Conservation (phyloP, 2,113 vertebrate genomes). For the Parus major region DNA sequence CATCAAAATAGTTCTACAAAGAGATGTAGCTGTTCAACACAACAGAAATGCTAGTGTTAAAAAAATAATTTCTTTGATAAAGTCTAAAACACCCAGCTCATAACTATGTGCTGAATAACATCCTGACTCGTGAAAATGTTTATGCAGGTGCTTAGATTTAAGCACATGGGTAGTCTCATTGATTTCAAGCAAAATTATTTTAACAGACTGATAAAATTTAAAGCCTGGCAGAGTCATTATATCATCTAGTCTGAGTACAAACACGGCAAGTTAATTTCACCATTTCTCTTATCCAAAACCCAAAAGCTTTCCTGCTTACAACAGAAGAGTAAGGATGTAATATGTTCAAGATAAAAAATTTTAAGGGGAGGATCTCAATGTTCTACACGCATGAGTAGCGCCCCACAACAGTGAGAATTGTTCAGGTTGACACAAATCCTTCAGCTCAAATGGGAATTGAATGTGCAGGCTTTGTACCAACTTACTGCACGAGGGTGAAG, state of each 20-base stretch:
- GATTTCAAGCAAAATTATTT: slow-evolving; percentile 25
- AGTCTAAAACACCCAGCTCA: background rate
- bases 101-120: slow-evolving; percentile 36
- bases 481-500: background rate
- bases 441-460: background rate
- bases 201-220: slow-evolving; percentile 43
- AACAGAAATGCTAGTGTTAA: background rate
- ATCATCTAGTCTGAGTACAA: slow-evolving; percentile 6
- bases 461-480: background rate
- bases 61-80: background rate
- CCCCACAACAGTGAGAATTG: background rate
- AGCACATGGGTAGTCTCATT: background rate
- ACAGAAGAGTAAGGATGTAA: background rate
- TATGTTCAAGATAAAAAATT: background rate
- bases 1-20: background rate
- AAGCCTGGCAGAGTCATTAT: slow-evolving; percentile 7
- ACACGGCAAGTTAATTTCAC: background rate
- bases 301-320: background rate
- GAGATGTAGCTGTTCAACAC: background rate
- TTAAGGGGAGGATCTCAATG: background rate
- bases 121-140: background rate
- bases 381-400: fast-evolving
- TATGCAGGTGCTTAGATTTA: slow-evolving; percentile 46
- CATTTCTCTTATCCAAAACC: background rate
- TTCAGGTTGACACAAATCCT: background rate